These are phyloP conservation scores for Amiota communis DNA, from an alignment of 2,888 invertebrate genomes.

Conservation along the genomic window DNA sequence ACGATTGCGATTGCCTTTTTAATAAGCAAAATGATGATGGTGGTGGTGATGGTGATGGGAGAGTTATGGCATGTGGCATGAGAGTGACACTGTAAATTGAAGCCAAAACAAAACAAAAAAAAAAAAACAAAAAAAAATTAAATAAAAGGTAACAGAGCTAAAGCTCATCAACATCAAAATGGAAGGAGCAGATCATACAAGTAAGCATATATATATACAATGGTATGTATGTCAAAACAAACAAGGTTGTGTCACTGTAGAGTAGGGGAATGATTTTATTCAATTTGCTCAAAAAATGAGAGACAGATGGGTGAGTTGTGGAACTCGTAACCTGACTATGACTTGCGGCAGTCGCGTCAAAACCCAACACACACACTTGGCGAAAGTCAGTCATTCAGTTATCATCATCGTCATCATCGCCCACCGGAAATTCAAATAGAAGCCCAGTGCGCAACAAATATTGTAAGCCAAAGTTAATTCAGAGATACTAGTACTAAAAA, in stretches of 20 bases:
- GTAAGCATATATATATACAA: no score
- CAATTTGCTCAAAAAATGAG: conserved; percentile 60
- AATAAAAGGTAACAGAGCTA: neutral
- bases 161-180: neutral
- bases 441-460: conserved; percentile 35
- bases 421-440: conserved; percentile 53
- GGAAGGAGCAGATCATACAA: no score
- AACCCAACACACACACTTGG: neutral
- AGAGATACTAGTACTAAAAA: no score
- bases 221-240: conserved; percentile 65
- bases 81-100: neutral
- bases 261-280: conserved; percentile 63
- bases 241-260: conserved; percentile 71
- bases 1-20: conserved; percentile 56
- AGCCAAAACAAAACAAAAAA: neutral
- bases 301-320: conserved; percentile 26
- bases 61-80: neutral
- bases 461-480: conserved; percentile 33
- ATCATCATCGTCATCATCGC: conserved; percentile 40
- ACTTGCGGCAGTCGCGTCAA: conserved; percentile 14
- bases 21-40: conserved; percentile 34
- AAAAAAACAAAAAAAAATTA: neutral
- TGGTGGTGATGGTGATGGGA: neutral
- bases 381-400: conserved; percentile 55
- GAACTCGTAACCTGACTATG: neutral